Evolutionary conservation across 2,797 vertebrate species (phyloP).

Genomic region (Menidia menidia): DNA sequence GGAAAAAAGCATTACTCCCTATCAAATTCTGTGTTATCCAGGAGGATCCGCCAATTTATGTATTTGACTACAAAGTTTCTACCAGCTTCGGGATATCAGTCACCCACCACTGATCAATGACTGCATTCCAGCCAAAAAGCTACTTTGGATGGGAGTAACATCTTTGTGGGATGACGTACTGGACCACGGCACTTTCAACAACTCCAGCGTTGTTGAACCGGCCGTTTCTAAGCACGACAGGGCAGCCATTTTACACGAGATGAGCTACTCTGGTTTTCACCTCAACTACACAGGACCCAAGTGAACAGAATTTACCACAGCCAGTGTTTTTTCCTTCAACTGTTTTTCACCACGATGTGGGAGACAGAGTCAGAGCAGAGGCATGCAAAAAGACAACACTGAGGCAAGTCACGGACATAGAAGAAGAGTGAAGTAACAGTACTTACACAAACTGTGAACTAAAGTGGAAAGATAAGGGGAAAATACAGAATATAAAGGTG

Average conservation of each 20-base stretch:
- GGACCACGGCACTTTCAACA: constrained; percentile 70
- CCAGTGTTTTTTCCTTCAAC: constrained; percentile 68
- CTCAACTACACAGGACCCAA: constrained; percentile 38
- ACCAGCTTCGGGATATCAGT: constrained; percentile 32
- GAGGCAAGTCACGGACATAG: constrained; percentile 77
- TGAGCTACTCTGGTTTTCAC: constrained; percentile 63
- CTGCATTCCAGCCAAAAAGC: constrained; percentile 70
- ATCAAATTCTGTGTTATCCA: constrained; percentile 7
- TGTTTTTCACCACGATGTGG: constrained; percentile 68
- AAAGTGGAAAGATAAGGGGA: constrained; percentile 87
- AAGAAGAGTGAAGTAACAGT: constrained; percentile 85
- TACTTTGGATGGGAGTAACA: constrained; percentile 68
- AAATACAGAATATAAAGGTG: constrained; percentile 91
- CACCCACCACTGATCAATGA: constrained; percentile 74
- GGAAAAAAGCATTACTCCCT: constrained; percentile 34
- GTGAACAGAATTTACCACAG: constrained; percentile 67
- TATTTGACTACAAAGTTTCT: constrained; percentile 4
- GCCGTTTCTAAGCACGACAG: constrained; percentile 68
- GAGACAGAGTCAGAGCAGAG: constrained; percentile 69
- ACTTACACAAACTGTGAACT: constrained; percentile 93
- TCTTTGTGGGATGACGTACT: constrained; percentile 72
- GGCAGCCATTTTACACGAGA: constrained; percentile 70
- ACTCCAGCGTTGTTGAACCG: constrained; percentile 65
- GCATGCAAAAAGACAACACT: constrained; percentile 78
- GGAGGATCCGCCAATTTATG: constrained; percentile 24